Evolutionary conservation across 2,888 invertebrate species (phyloP), one percentile per base, ranked within the genome.

Genomic region (Cheilosia vernalis): DNA sequence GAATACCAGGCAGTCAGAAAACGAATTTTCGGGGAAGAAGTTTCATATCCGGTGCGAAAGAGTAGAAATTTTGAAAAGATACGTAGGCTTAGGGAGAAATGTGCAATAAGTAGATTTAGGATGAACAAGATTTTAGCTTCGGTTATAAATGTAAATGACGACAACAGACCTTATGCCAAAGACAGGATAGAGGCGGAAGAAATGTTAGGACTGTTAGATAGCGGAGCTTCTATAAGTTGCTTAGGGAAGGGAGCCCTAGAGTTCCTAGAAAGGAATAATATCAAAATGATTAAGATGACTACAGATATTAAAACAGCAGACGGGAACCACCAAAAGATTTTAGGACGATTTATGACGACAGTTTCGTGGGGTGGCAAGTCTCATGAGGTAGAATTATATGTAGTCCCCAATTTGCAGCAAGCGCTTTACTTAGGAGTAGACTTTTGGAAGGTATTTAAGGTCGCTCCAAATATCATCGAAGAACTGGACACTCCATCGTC

Each of bases 131-230:
- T 24, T 24, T 10, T 37, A 30, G 6, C 53, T 5, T 27, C 53
- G 17, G 53, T 55, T 30, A 24, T 27, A 55, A 24, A 10, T n/a
- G n/a, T 55, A 30, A 55, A 24, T 10, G 21, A 70, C n/a, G 70
- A 69, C n/a, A 58, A 47, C n/a, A 69, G 33, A 40, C 56, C 56
- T n/a, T 56, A 33, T 4, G 33, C 55, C 2, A 67, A 67, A 67
- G 10, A 56, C 7, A 15, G 19, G 30, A 42, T 55, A 55, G 53
- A 4, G 24, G 58, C 33, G 4, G 33, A 37, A 10, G 69, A 70
- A 3, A 1, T 70, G 0, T 1, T n/a, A 15, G 58, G 49, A 0
- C 44, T 70, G 2, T 37, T 70, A 19, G 58, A 70, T 58, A 58
- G 58, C 24, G 58, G 58, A 33, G 58, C 56, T 13, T 56, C 56